These are phyloP conservation scores for Sinocyclocheilus maitianheensis DNA, from an alignment of 2,113 vertebrate genomes.

Conservation along the genomic window DNA sequence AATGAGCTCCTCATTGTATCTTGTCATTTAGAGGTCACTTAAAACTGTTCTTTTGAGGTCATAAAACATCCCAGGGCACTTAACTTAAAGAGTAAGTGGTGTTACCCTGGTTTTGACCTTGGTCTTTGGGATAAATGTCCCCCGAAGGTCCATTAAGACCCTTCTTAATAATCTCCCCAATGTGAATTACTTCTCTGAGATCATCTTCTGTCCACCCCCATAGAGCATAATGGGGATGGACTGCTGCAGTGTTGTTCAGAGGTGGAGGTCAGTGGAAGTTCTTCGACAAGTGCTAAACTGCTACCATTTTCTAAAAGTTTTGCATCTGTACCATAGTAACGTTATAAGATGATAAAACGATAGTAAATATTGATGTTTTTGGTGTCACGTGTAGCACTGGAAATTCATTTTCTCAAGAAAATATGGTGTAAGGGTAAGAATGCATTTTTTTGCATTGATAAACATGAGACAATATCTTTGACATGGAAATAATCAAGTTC, in stretches of 20 bases:
- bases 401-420: not conserved
- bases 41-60: not conserved
- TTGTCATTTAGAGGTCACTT: not conserved
- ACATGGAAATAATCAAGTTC: too few relatives aligned
- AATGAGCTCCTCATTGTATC: not conserved
- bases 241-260: not conserved
- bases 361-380: not conserved
- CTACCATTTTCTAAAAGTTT: not conserved
- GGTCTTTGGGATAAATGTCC: conserved; percentile 13
- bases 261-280: not conserved
- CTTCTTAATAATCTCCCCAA: not conserved
- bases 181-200: not conserved
- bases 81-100: conserved; percentile 12
- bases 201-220: conserved; percentile 3
- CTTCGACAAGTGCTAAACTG: not conserved
- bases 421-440: too few relatives aligned
- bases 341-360: not conserved
- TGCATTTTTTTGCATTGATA: not conserved
- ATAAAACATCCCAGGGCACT: conserved; percentile 6
- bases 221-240: not conserved
- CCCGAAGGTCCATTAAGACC: not conserved
- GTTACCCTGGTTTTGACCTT: conserved; percentile 12
- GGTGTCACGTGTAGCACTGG: not conserved
- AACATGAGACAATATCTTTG: too few relatives aligned
- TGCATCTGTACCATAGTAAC: not conserved